phyloP scores from a whole-genome alignment of 2,113 vertebrate species.

The Pelusios castaneus region DNA sequence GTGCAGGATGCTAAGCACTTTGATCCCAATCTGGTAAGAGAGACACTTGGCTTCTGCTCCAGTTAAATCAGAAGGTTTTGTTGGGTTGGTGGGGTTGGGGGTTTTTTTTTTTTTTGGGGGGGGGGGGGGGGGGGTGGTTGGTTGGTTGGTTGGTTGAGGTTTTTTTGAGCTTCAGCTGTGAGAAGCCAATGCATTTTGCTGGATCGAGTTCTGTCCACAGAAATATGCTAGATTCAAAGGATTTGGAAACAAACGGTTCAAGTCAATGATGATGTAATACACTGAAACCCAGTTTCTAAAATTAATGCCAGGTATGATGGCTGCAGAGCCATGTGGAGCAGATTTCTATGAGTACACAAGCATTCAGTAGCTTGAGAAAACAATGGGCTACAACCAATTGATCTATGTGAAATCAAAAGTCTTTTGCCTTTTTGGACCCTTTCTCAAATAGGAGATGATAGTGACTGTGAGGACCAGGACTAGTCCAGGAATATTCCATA shows the following conservation, averaged over 20 bases:
- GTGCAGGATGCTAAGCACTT: background rate
- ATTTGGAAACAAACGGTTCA: slow-evolving; percentile 26
- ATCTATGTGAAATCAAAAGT: background rate
- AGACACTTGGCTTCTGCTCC: background rate
- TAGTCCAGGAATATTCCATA: background rate
- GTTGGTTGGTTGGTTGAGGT: no score
- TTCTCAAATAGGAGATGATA: background rate
- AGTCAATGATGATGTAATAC: background rate
- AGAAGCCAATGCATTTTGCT: background rate
- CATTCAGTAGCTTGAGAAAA: background rate
- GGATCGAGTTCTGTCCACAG: background rate
- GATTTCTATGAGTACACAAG: background rate
- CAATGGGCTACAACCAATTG: accelerated
- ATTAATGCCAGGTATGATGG: slow-evolving; percentile 29
- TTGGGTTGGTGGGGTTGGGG: no score
- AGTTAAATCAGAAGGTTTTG: background rate
- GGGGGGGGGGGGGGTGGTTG: no score
- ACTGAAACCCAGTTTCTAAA: slow-evolving; percentile 35
- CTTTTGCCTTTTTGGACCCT: background rate
- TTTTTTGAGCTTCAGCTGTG: background rate
- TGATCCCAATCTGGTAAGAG: slow-evolving; percentile 45
- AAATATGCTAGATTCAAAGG: slow-evolving; percentile 10
- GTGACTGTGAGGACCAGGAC: background rate
- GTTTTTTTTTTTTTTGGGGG: no score
- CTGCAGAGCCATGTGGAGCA: background rate